Conservation (phyloP, 2,113 vertebrate genomes). For the Ondatra zibethicus region DNA sequence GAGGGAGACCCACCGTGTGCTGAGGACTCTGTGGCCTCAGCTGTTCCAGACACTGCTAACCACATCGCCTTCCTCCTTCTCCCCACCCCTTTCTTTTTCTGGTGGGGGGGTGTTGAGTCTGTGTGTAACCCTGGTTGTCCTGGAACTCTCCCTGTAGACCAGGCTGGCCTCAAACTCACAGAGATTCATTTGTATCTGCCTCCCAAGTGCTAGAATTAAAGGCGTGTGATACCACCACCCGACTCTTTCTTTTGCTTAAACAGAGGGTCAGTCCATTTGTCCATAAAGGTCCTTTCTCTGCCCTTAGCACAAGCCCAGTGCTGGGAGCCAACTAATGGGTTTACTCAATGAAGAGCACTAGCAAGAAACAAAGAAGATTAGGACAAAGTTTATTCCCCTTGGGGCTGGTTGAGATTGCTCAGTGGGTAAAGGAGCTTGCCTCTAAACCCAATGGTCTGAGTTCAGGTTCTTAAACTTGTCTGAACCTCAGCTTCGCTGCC, state of each 20-base stretch:
- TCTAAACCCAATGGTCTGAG: too few species aligned
- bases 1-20: neutral
- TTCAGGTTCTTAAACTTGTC: too few species aligned
- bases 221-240: too few species aligned
- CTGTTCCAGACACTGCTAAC: neutral
- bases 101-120: too few species aligned
- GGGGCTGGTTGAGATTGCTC: neutral
- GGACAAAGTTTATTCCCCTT: neutral
- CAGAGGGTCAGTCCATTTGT: neutral
- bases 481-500: too few species aligned
- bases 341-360: neutral
- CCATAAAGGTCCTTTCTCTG: neutral
- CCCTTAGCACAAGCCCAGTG: neutral
- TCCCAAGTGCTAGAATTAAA: too few species aligned
- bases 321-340: neutral
- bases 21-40: constrained; percentile 21
- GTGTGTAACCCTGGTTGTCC: too few species aligned
- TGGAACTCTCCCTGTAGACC: too few species aligned
- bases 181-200: too few species aligned
- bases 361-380: neutral
- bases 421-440: too few species aligned
- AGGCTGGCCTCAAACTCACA: too few species aligned
- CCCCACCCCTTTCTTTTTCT: too few species aligned
- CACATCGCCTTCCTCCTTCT: neutral
- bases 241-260: neutral